These are phyloP conservation scores for Antheraea pernyi DNA, from an alignment of 1,140 invertebrate genomes.

Conservation along the genomic window DNA sequence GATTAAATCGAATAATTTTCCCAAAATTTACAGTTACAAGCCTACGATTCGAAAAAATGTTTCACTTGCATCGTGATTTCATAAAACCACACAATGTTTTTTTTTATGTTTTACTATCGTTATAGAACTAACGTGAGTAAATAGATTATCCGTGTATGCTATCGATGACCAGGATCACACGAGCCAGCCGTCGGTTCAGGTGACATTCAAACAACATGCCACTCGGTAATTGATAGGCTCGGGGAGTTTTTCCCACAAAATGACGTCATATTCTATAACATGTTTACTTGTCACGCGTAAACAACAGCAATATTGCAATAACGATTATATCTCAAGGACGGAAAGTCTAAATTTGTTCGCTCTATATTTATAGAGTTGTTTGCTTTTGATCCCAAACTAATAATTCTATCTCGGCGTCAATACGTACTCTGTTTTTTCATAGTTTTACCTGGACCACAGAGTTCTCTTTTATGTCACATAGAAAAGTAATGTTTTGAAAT, in stretches of 20 bases:
- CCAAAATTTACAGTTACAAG: too few relatives aligned
- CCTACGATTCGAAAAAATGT: too few relatives aligned
- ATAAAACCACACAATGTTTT: too few relatives aligned
- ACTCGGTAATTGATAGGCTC: conserved; percentile 11
- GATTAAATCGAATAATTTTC: too few relatives aligned
- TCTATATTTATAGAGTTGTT: not conserved
- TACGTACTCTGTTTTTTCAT: not conserved
- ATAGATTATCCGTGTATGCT: not conserved
- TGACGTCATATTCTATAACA: conserved; percentile 11
- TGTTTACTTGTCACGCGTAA: conserved; percentile 10
- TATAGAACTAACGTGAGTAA: not conserved
- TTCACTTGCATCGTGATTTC: too few relatives aligned
- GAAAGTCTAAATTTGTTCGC: not conserved
- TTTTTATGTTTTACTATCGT: too few relatives aligned
- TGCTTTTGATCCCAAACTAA: not conserved
- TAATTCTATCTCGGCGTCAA: not conserved
- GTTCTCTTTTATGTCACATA: too few relatives aligned
- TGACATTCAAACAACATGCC: not conserved
- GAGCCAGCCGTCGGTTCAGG: not conserved
- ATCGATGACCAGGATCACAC: not conserved
- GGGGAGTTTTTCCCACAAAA: conserved; percentile 3
- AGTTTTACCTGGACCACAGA: too few relatives aligned
- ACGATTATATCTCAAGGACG: not conserved
- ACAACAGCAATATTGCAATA: not conserved
- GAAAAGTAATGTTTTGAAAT: too few relatives aligned